Evolutionary conservation across 2,113 vertebrate species (phyloP).

Genomic region (Monopterus albus): DNA sequence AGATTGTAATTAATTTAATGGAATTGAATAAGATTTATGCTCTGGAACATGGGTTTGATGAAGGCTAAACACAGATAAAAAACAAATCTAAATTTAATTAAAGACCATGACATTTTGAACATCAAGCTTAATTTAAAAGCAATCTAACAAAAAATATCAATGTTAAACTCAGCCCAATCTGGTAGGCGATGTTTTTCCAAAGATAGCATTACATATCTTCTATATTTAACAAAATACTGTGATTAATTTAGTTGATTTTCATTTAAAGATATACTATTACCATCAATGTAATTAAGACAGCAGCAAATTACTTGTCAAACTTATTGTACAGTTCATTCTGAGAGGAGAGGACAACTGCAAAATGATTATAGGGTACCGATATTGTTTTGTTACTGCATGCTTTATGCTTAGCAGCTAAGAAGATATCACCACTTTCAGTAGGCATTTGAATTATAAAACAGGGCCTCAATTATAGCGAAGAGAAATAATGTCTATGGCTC

Average conservation of each 20-base stretch:
- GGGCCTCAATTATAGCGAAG: conserved; percentile 45
- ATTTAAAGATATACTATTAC: conserved; percentile 7
- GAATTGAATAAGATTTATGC: conserved; percentile 58
- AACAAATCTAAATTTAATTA: conserved; percentile 62
- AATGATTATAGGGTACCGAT: conserved; percentile 31
- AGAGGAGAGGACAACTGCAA: conserved; percentile 23
- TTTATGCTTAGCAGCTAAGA: conserved; percentile 38
- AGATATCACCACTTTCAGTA: conserved; percentile 24
- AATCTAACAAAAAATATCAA: conserved; percentile 72
- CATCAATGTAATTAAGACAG: conserved; percentile 6
- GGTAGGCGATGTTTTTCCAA: conserved; percentile 40
- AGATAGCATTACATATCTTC: conserved; percentile 45
- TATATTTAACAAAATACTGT: background rate
- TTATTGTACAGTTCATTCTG: conserved; percentile 7
- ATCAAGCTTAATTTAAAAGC: conserved; percentile 75
- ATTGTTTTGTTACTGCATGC: conserved; percentile 13
- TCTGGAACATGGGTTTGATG: conserved; percentile 40
- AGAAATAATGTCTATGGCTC: conserved; percentile 29
- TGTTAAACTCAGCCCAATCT: conserved; percentile 64
- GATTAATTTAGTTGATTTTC: conserved; percentile 9
- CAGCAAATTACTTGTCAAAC: conserved; percentile 24
- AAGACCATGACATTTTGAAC: conserved; percentile 44
- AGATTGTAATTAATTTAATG: conserved; percentile 73
- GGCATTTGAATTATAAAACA: conserved; percentile 32
- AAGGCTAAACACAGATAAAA: conserved; percentile 58